Percentiles rank a stretch among this genome's conserved stretches.
These are phyloP conservation scores for Cancer borealis DNA, from an alignment of 2,888 invertebrate genomes.

Conservation along the genomic window DNA sequence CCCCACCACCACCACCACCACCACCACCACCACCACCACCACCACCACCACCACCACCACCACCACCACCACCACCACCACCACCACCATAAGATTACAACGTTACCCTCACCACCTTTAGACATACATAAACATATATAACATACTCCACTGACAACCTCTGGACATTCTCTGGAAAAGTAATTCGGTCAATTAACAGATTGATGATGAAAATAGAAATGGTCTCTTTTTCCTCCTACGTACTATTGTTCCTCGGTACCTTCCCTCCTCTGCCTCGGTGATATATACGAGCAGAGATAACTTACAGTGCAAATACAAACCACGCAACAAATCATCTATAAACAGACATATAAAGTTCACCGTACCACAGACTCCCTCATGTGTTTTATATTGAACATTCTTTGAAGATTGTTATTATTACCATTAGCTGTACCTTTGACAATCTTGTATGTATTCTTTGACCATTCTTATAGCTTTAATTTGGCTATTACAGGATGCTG, in stretches of 20 bases:
- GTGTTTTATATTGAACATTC: background rate
- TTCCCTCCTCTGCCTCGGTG: background rate
- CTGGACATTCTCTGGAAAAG: background rate
- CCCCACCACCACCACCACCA: slow-evolving; percentile 5
- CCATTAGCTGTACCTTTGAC: background rate
- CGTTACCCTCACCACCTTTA: background rate
- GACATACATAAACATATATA: background rate
- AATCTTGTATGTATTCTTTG: background rate
- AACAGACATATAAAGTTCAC: background rate
- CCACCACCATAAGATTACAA: background rate
- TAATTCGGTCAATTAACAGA: background rate
- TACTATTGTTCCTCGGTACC: background rate
- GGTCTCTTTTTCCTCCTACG: background rate
- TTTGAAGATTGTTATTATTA: background rate
- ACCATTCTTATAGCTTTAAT: background rate
- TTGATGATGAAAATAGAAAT: background rate
- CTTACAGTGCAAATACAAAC: background rate
- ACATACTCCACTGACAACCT: background rate
- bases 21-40: background rate
- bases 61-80: background rate
- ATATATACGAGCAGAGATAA: background rate
- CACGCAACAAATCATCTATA: background rate
- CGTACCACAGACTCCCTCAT: background rate
- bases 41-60: background rate
- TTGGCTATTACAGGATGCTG: background rate